These are phyloP conservation scores for Dallia pectoralis DNA, from an alignment of 2,797 vertebrate genomes.

Conservation along the genomic window DNA sequence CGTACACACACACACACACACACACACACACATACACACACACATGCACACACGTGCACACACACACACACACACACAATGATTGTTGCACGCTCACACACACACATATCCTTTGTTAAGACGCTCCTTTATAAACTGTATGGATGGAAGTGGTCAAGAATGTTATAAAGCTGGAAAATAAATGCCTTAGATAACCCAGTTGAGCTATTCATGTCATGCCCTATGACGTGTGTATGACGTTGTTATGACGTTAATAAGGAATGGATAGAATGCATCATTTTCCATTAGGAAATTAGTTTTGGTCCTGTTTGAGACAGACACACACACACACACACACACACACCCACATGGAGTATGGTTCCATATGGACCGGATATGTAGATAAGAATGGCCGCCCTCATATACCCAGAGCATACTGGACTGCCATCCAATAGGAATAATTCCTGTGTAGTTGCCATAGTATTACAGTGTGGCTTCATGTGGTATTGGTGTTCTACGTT, in stretches of 20 bases:
- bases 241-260: constrained; percentile 59
- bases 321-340: constrained; percentile 17
- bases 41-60: neutral
- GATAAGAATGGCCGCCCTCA: constrained; percentile 10
- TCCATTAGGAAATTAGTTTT: constrained; percentile 39
- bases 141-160: constrained; percentile 57
- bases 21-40: neutral
- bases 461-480: constrained; percentile 41
- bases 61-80: neutral
- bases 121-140: constrained; percentile 60
- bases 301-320: constrained; percentile 43
- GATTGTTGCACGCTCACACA: neutral
- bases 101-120: constrained; percentile 39
- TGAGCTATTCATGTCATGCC: constrained; percentile 54
- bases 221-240: constrained; percentile 34
- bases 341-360: constrained; percentile 35
- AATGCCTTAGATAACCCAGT: constrained; percentile 39
- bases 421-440: constrained; percentile 8
- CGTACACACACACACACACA: neutral
- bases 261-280: constrained; percentile 58
- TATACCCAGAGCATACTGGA: neutral
- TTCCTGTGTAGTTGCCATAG: constrained; percentile 48
- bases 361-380: constrained; percentile 40
- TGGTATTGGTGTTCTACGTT: constrained; percentile 60
- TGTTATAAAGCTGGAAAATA: constrained; percentile 52